These are phyloP conservation scores for Nemotelus pantherinus DNA, from an alignment of 2,888 invertebrate genomes.

Conservation along the genomic window DNA sequence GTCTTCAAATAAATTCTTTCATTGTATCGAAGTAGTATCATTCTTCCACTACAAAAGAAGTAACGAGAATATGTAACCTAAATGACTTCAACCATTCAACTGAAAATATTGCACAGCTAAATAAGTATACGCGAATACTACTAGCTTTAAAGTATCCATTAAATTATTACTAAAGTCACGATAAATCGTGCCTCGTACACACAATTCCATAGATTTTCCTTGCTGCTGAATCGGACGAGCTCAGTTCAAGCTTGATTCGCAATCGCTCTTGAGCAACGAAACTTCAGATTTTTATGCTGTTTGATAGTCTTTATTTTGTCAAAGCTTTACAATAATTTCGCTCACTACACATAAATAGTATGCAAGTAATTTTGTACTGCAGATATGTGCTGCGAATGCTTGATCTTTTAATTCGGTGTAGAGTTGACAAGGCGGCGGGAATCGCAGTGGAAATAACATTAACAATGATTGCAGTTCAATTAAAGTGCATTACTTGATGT, in stretches of 20 bases:
- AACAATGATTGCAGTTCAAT: not conserved
- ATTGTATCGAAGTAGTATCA: no score
- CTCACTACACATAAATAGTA: slow-evolving; percentile 40
- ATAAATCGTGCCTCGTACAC: slow-evolving; percentile 45
- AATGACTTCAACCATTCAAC: no score
- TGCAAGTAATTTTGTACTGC: slow-evolving; percentile 2
- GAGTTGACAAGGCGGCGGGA: no score
- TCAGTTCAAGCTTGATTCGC: not conserved
- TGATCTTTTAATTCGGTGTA: no score
- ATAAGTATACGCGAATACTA: not conserved
- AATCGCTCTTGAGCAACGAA: slow-evolving; percentile 21
- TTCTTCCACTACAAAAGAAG: no score
- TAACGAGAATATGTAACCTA: no score
- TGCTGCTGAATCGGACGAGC: not conserved
- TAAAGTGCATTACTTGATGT: not conserved
- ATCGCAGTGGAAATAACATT: not conserved
- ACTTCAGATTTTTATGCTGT: slow-evolving; percentile 17
- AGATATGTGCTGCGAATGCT: not conserved
- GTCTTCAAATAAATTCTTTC: no score
- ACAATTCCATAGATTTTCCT: slow-evolving; percentile 30
- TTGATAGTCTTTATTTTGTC: not conserved
- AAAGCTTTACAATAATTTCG: slow-evolving; percentile 15
- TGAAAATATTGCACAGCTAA: no score
- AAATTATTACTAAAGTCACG: slow-evolving; percentile 46
- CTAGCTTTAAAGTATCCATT: slow-evolving; percentile 2